Base-by-base conservation (phyloP, 2,888 invertebrate genomes). In the Pegoplata infirma region DNA sequence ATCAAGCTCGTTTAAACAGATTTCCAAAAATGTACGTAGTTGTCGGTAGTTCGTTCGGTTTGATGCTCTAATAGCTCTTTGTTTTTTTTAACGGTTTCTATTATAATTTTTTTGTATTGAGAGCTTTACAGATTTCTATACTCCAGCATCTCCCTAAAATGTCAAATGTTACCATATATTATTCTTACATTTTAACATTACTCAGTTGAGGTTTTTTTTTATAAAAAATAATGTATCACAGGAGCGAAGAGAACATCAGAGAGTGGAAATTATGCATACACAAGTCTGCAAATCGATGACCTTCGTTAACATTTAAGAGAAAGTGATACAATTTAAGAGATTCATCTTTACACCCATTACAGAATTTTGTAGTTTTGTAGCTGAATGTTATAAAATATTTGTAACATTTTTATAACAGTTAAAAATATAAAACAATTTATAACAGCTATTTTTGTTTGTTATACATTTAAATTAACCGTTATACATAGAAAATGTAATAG, bases 1-100 rank as follows among this genome's bases (percentile, higher is more conserved):
- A 28, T 19, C 40, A 74, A 40, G 25, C 73, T 71, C 71, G 55
- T 79, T 67, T 59, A 44, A 72, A 58, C 51, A 66, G 51, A 58
- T 67, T 73, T 76, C 28, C 17, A 55, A 55, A 55, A 8, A 67
- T 36, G 63, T 56, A 58, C 12, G 28, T 32, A 59, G 14, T 17
- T 21, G 32, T 51, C 17, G 44, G 51, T 36, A 10, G 36, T 59
- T 25, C 25, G 12, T 55, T 68, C 32, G 47, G 17, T n/a, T 5
- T 32, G 28, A 53, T 74, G 21, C 66, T 56, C 14, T 56, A 61
- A 55, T 21, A 61, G 40, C 59, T 73, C 73, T 68, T 46, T 25
- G 19, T 59, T 32, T 64, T 40, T 53, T 3, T 59, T 46, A 17
- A 2, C 12, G 12, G 14, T 73, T 40, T 49, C 28, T 40, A 17